Base-by-base conservation (phyloP, 2,888 invertebrate genomes). In the Vanessa cardui region DNA sequence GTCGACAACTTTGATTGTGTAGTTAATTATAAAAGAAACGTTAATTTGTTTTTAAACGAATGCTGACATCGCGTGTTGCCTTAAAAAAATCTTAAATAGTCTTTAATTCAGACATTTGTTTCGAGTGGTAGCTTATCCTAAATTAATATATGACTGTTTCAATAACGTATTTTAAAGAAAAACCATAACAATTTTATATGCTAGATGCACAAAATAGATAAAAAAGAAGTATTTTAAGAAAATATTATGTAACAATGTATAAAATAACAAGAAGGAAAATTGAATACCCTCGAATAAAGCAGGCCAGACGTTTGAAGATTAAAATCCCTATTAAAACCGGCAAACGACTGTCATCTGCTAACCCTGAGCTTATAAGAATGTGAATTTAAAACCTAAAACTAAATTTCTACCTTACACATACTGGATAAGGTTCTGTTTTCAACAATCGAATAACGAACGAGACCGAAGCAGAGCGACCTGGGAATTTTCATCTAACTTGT, bases 301-400 rank as follows among this genome's bases (percentile, higher is more conserved):
- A 31, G 52, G 33, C 15, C 33, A 56, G 56, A 39, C 56, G 39
- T 56, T 39, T 56, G 12, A 56, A 39, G 39, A 18, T 56, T 54
- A 26, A 56, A 56, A 56, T 39, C 56, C 56, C 18, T 39, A 56
- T 56, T 18, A 56, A 56, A 56, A 33, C 56, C 56, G 39, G 33
- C 33, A 56, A 56, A 56, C 56, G 39, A 39, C 56, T 56, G 56
- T 56, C 56, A 56, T 54, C 52, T 54, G 33, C 39, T 56, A 56
- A 56, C 33, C n/a, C 39, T 56, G 56, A 39, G 56, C 56, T 39
- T 33, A 39, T 26, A 56, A 18, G 56, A 56, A 56, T 18, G 33
- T 56, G n/a, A 39, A 56, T 18, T 54, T 39, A 33, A 9, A 39
- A 18, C 6, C 20, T 9, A n/a, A 18, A 56, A 33, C 6, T 18